A percentile compares a stretch with the other conserved stretches of the same genome.
Evolutionary conservation across 2,888 invertebrate genomes (phyloP).

Genomic region (Noctua janthina): DNA sequence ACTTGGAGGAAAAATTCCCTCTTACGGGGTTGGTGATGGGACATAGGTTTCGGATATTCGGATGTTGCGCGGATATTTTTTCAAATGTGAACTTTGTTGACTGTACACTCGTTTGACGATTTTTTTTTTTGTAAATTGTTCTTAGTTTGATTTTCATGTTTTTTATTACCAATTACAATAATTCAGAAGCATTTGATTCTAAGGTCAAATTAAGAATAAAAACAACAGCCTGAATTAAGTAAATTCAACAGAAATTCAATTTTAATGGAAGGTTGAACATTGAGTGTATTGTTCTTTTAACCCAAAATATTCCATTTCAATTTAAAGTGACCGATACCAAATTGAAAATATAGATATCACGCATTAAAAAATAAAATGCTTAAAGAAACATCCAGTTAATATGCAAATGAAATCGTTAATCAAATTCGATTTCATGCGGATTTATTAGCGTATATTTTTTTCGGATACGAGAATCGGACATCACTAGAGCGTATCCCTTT

Average conservation of each 20-base stretch:
- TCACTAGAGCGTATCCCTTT: slow-evolving; percentile 66
- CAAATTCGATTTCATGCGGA: slow-evolving; percentile 48
- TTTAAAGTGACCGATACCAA: slow-evolving; percentile 30
- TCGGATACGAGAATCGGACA: slow-evolving; percentile 49
- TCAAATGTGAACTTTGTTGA: neutral
- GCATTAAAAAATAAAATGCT: slow-evolving; percentile 35
- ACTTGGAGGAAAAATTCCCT: slow-evolving; percentile 61
- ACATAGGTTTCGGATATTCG: slow-evolving; percentile 18
- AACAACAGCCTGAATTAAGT: neutral
- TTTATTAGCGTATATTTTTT: slow-evolving; percentile 46
- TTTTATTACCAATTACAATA: neutral
- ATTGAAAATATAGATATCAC: slow-evolving; percentile 43
- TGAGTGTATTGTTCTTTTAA: slow-evolving; percentile 6
- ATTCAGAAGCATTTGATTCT: neutral
- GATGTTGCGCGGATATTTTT: neutral
- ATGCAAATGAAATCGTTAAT: slow-evolving; percentile 62
- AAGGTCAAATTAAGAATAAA: neutral
- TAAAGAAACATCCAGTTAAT: slow-evolving; percentile 58
- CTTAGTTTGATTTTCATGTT: neutral
- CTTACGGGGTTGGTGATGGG: slow-evolving; percentile 52
- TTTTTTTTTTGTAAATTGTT: neutral
- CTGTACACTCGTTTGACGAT: neutral
- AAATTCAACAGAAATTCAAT: neutral
- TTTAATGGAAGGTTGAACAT: neutral
- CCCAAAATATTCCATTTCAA: slow-evolving; percentile 22